phyloP scores from a whole-genome alignment of 1,140 invertebrate species.

The Eurosta solidaginis region DNA sequence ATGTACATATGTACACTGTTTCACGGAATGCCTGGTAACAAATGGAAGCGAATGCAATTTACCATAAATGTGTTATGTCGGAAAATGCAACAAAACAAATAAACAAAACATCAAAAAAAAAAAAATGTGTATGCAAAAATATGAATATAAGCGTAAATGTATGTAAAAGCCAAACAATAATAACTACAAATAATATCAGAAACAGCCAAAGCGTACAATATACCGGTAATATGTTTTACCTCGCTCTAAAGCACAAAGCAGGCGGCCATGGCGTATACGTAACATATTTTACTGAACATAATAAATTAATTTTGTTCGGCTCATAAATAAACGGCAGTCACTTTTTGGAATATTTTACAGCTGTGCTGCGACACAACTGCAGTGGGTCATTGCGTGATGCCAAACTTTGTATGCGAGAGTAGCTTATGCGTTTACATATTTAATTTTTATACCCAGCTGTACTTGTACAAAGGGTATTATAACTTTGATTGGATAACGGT shows the following conservation, averaged over 20 bases:
- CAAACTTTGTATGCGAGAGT: not conserved
- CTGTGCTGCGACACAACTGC: not conserved
- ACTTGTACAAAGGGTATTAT: no score
- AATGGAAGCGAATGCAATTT: not conserved
- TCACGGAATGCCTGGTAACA: not conserved
- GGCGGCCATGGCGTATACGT: not conserved
- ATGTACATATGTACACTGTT: no score
- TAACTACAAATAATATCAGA: not conserved
- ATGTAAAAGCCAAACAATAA: no score
- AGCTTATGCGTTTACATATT: not conserved
- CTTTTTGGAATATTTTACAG: conserved; percentile 4
- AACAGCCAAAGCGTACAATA: not conserved
- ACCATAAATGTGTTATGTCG: no score
- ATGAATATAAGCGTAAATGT: no score
- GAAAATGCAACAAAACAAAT: not conserved
- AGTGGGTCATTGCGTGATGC: not conserved
- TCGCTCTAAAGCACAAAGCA: no score
- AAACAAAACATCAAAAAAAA: not conserved
- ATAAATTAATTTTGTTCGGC: not conserved
- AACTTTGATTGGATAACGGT: no score
- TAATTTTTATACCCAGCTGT: not conserved
- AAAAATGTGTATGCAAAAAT: no score
- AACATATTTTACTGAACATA: conserved; percentile 11
- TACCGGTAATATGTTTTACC: not conserved
- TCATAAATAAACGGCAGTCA: conserved; percentile 6